Evolutionary conservation across 2,113 vertebrate genomes (phyloP).

Genomic region (Polyodon spathula): DNA sequence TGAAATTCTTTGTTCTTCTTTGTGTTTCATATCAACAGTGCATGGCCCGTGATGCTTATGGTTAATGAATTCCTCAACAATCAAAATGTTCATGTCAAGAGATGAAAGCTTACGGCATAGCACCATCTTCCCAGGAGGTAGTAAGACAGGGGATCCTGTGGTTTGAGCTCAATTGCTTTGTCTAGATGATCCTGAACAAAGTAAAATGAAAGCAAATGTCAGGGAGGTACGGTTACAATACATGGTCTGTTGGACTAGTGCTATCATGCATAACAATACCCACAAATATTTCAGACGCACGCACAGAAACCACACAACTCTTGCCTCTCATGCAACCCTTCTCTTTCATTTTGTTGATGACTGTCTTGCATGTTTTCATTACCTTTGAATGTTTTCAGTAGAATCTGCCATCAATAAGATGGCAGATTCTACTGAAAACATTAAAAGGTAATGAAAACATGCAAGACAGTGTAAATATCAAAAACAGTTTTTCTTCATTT

Average conservation of each 20-base stretch:
- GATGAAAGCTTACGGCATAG: conserved; percentile 73
- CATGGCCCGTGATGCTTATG: too few species aligned
- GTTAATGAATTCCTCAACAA: neutral
- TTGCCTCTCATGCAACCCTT: conserved; percentile 5
- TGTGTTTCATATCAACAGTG: too few species aligned
- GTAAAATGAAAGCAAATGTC: conserved; percentile 24
- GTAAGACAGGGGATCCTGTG: conserved; percentile 81
- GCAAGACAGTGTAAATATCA: too few species aligned
- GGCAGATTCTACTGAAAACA: neutral
- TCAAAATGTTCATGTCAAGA: conserved; percentile 25
- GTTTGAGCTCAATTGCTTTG: conserved; percentile 84
- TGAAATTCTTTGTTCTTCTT: too few species aligned
- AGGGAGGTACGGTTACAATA: conserved; percentile 32
- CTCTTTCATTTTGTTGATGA: neutral
- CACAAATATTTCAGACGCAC: conserved; percentile 42
- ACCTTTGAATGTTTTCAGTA: too few species aligned
- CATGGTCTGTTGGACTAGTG: conserved; percentile 39
- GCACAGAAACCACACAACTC: conserved; percentile 17
- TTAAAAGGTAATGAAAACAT: too few species aligned
- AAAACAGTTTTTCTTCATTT: too few species aligned
- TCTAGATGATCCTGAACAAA: conserved; percentile 84
- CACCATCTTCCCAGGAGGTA: conserved; percentile 94
- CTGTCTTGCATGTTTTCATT: neutral
- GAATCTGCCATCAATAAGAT: too few species aligned
- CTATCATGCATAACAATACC: conserved; percentile 36